A percentile compares a stretch with the other conserved stretches of the same genome.
Conservation (phyloP, 2,888 invertebrate genomes). For the Drosophila conformis region DNA sequence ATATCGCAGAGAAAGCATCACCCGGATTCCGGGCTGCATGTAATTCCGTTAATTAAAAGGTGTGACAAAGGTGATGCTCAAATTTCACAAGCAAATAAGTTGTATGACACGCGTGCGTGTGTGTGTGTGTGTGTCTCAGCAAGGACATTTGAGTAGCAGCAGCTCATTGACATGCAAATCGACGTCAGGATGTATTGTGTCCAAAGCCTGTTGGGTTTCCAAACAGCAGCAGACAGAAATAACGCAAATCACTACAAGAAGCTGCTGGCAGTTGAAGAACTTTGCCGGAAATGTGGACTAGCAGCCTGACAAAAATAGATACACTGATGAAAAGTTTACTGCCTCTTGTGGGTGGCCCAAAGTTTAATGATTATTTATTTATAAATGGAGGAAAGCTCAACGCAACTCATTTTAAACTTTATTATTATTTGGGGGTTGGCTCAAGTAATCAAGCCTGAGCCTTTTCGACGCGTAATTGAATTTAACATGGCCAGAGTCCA, state of each 20-base stretch:
- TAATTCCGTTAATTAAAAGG: slow-evolving; percentile 79
- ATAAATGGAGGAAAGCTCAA: slow-evolving; percentile 12
- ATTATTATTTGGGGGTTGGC: background rate
- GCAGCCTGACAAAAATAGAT: slow-evolving; percentile 7
- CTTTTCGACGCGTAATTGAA: slow-evolving; percentile 42
- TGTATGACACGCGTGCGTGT: slow-evolving; percentile 1
- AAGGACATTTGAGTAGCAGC: slow-evolving; percentile 16
- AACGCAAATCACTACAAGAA: slow-evolving; percentile 2
- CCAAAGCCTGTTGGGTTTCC: slow-evolving; percentile 19
- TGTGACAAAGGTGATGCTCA: slow-evolving; percentile 53
- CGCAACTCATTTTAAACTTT: slow-evolving; percentile 20
- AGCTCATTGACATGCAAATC: slow-evolving; percentile 51
- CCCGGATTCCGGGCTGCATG: slow-evolving; percentile 7
- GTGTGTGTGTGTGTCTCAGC: slow-evolving; percentile 2
- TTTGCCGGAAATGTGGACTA: slow-evolving; percentile 30
- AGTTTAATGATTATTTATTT: slow-evolving; percentile 43
- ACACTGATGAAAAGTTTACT: slow-evolving; percentile 22
- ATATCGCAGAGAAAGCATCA: slow-evolving; percentile 7
- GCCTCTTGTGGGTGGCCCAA: background rate
- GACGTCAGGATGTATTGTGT: slow-evolving; percentile 17
- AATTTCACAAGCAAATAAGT: slow-evolving; percentile 48
- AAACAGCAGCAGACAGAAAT: slow-evolving; percentile 24
- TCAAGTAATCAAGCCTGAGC: background rate
- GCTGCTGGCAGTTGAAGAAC: background rate
- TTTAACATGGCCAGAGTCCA: slow-evolving; percentile 35